phyloP scores from a whole-genome alignment of 2,888 invertebrate genomes.

The Litoditis marina region DNA sequence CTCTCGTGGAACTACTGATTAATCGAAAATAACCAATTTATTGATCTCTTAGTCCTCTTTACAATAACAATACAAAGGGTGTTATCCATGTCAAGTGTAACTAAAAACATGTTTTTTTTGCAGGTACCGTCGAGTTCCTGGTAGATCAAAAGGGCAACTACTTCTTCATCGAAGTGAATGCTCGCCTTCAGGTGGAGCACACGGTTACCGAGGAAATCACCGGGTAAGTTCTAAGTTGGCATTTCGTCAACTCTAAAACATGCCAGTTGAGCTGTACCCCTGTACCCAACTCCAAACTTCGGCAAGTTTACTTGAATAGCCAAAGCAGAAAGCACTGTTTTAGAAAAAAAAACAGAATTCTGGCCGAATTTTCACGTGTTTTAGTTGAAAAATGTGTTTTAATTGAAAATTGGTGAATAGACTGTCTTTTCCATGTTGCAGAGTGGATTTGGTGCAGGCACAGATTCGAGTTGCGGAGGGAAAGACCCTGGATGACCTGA shows the following conservation, averaged over 20 bases:
- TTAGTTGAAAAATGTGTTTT: too few species aligned
- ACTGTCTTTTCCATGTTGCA: too few species aligned
- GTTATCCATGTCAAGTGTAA: too few species aligned
- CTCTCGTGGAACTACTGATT: too few species aligned
- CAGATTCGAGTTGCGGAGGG: conserved; percentile 95
- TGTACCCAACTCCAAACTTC: too few species aligned
- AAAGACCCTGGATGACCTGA: conserved; percentile 80
- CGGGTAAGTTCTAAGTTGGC: conserved; percentile 70
- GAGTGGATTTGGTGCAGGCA: conserved; percentile 92
- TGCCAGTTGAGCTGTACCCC: too few species aligned
- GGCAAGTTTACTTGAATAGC: too few species aligned
- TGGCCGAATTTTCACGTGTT: not conserved
- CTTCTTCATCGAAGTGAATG: conserved; percentile 97
- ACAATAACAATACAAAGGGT: too few species aligned
- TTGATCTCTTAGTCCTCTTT: too few species aligned
- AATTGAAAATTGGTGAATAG: too few species aligned
- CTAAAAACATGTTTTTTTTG: conserved; percentile 2
- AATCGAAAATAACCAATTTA: too few species aligned
- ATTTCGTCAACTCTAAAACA: too few species aligned
- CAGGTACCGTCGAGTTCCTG: conserved; percentile 93
- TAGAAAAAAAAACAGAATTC: not conserved
- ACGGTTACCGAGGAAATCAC: conserved; percentile 99
- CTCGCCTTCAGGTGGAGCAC: conserved; percentile 94
- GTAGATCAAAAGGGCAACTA: conserved; percentile 84
- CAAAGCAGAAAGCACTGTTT: not conserved